Evolutionary conservation across 2,888 invertebrate genomes (phyloP), one percentile per base, ranked within the genome.

Genomic region (Lycaena phlaeas): DNA sequence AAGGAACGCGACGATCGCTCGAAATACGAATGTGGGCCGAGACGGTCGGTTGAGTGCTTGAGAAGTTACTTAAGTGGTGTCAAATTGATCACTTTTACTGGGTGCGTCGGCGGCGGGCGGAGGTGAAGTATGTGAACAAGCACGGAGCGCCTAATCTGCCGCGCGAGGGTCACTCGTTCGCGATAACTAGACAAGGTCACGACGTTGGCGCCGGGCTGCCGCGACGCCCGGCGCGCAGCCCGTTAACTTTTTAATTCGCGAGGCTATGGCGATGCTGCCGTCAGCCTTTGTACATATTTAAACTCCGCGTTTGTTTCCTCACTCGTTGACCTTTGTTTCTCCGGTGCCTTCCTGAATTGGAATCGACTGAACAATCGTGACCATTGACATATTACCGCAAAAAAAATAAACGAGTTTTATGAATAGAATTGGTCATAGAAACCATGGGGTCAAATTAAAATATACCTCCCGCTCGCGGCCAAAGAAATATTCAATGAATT

Each of bases 181-280:
- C 76, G 79, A 78, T 77, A 78, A 76, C 66, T 67, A 74, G 76
- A 72, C 79, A 82, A 81, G 82, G 82, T 79, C 82, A 72, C 68
- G 75, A 65, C 77, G 76, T 68, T 63, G 81, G 79, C 82, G 79
- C 74, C 79, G 76, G 67, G 69, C 51, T 64, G 67, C 62, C 59
- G 66, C 66, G 68, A 66, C 57, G 51, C 49, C 50, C 49, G 56
- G 38, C 53, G 49, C 57, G 54, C 70, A 64, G 59, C 67, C 73
- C 74, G 75, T 74, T 77, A 75, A 75, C 76, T 75, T 78, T 78
- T 78, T 77, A 77, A 78, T 78, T 77, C 67, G 68, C 68, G 66
- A 69, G 59, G 68, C 76, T 62, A 68, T 61, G 68, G 68, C 68
- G 65, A 62, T 56, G 59, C 52, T 56, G 59, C 51, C 63, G 62